Evolutionary conservation across 2,113 vertebrate species (phyloP).

Genomic region (Nothobranchius kuhntae): DNA sequence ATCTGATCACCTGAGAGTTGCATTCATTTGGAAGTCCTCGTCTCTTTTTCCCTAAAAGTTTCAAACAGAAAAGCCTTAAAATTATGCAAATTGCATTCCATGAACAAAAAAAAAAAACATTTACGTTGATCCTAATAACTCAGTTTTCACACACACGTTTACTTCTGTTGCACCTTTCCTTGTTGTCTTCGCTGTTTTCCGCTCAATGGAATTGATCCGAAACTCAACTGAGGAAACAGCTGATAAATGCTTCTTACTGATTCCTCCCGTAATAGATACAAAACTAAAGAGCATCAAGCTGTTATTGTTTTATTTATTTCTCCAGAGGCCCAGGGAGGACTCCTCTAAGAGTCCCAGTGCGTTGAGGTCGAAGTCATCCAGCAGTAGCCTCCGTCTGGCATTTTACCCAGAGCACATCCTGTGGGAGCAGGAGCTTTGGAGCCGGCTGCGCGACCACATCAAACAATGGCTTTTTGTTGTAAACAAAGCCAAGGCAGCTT

Average conservation of each 20-base stretch:
- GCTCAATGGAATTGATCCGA: slow-evolving; percentile 17
- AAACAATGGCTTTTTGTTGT: slow-evolving; percentile 85
- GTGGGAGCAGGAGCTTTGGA: slow-evolving; percentile 79
- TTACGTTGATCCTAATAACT: background rate
- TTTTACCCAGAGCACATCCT: slow-evolving; percentile 82
- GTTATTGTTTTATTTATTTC: slow-evolving; percentile 59
- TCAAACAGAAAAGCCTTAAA: background rate
- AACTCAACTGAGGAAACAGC: background rate
- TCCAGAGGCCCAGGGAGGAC: slow-evolving; percentile 54
- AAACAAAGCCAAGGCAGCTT: slow-evolving; percentile 83
- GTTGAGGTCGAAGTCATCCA: slow-evolving; percentile 71
- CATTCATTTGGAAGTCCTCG: background rate
- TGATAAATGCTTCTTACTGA: slow-evolving; percentile 25
- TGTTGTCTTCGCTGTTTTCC: slow-evolving; percentile 13
- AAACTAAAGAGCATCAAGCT: slow-evolving; percentile 34
- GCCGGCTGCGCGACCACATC: slow-evolving; percentile 79
- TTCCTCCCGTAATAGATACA: slow-evolving; percentile 22
- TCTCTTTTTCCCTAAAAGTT: background rate
- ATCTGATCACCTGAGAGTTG: background rate
- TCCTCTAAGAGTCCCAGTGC: slow-evolving; percentile 54
- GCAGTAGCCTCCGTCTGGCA: slow-evolving; percentile 78
- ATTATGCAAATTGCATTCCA: background rate
- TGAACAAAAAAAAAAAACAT: slow-evolving; percentile 33
- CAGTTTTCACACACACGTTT: background rate
- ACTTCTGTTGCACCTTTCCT: background rate